A percentile compares a stretch with the other conserved stretches of the same genome.
phyloP scores from a whole-genome alignment of 2,888 invertebrate species.

The Mesorhabditis spiculigera region DNA sequence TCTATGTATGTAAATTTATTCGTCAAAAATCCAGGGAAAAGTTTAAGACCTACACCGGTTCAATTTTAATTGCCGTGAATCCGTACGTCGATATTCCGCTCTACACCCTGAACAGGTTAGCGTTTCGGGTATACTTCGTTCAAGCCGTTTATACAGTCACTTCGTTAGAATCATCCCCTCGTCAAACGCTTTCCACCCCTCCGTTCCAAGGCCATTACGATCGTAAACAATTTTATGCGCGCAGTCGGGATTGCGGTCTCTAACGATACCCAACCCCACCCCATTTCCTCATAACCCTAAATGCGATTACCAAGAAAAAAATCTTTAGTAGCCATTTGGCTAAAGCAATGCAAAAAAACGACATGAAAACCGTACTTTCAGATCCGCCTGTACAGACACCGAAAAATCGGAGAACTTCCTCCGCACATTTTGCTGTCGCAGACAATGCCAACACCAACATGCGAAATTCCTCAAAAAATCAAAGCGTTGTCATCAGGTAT shows the following conservation, averaged over 20 bases:
- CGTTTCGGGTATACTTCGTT: slow-evolving; percentile 58
- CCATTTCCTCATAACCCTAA: too few relatives aligned
- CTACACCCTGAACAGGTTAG: slow-evolving; percentile 97
- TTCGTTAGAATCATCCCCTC: too few relatives aligned
- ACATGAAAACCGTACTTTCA: background rate
- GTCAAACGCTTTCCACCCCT: too few relatives aligned
- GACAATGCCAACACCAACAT: slow-evolving; percentile 97
- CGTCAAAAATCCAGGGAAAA: too few relatives aligned
- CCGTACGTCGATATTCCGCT: slow-evolving; percentile 98
- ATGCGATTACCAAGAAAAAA: too few relatives aligned
- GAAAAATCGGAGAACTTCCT: slow-evolving; percentile 91
- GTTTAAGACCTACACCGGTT: slow-evolving; percentile 94
- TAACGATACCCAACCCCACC: too few relatives aligned
- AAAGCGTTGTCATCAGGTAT: slow-evolving; percentile 94
- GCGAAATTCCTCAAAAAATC: slow-evolving; percentile 85
- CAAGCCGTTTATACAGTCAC: too few relatives aligned
- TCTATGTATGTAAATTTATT: slow-evolving; percentile 76
- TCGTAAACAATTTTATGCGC: too few relatives aligned
- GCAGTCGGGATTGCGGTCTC: too few relatives aligned
- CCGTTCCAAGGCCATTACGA: too few relatives aligned
- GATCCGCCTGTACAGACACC: slow-evolving; percentile 60
- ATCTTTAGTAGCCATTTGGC: too few relatives aligned
- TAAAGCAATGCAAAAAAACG: too few relatives aligned
- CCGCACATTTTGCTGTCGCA: slow-evolving; percentile 98
- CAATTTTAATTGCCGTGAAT: slow-evolving; percentile 97